These are phyloP conservation scores for Xenotilapia caudafasciata DNA, from an alignment of 2,113 vertebrate genomes.

Conservation along the genomic window DNA sequence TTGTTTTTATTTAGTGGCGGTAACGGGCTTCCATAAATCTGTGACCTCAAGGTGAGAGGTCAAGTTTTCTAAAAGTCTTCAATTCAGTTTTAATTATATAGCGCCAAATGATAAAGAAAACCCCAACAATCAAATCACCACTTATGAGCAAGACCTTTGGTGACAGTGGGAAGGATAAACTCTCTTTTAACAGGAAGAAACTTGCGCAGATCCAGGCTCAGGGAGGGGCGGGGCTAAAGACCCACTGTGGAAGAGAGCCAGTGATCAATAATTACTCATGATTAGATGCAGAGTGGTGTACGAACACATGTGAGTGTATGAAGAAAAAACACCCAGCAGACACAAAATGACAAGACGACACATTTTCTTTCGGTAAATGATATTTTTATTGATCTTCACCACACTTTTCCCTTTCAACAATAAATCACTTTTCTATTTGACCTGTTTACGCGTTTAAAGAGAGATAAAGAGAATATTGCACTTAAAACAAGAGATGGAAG, in stretches of 20 bases:
- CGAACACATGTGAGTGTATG: neutral
- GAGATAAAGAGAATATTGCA: conserved; percentile 80
- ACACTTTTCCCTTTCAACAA: conserved; percentile 76
- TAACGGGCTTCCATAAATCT: neutral
- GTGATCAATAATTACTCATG: neutral
- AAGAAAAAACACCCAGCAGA: neutral
- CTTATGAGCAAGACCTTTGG: neutral
- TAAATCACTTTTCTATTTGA: conserved; percentile 63
- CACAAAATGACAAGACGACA: neutral
- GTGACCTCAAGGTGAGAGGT: neutral
- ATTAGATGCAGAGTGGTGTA: neutral
- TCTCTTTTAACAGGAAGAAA: neutral
- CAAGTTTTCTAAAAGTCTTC: neutral
- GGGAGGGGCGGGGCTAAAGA: neutral
- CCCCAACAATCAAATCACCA: neutral
- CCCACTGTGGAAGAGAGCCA: neutral
- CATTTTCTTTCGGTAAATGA: conserved; percentile 64
- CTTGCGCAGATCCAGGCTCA: neutral
- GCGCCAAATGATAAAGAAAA: neutral
- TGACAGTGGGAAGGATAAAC: neutral
- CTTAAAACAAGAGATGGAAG: conserved; percentile 66
- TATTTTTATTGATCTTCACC: conserved; percentile 81
- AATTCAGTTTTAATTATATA: neutral
- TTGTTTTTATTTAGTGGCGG: too few species aligned
- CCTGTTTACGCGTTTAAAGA: conserved; percentile 56